Conservation (phyloP, 2,113 vertebrate genomes). For the Pterocles orientalis region DNA sequence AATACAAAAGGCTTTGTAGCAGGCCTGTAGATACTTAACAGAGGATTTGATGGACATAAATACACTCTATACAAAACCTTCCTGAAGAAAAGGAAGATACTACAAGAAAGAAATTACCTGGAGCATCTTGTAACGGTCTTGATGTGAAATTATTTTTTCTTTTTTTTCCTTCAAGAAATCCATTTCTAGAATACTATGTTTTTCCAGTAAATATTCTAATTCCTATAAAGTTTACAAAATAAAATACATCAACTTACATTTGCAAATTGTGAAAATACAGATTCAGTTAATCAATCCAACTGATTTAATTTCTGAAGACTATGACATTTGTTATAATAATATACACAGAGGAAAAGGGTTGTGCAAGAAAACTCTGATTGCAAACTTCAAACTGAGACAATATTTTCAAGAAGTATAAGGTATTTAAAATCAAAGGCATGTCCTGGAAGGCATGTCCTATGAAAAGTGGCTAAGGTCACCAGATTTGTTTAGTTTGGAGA, state of each 20-base stretch:
- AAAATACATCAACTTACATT: not conserved
- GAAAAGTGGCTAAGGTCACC: not conserved
- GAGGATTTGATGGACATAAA: not conserved
- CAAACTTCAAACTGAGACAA: not conserved
- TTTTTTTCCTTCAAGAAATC: conserved; percentile 74
- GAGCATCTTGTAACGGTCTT: conserved; percentile 72
- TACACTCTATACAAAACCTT: not conserved
- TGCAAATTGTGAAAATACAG: not conserved
- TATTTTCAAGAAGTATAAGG: not conserved
- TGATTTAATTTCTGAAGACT: not conserved
- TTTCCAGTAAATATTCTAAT: conserved; percentile 74
- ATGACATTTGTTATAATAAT: not conserved
- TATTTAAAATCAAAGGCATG: not conserved
- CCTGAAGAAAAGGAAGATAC: not conserved
- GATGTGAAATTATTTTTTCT: conserved; percentile 64
- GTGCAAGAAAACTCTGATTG: not conserved
- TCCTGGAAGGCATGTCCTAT: not conserved
- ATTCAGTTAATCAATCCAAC: not conserved
- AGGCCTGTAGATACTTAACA: not conserved
- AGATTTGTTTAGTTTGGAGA: not conserved
- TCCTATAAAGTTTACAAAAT: conserved; percentile 60
- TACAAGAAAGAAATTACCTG: conserved; percentile 70
- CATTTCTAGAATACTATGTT: conserved; percentile 71
- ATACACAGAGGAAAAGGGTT: not conserved
- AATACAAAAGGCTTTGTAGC: not conserved